Evolutionary conservation across 1,140 invertebrate genomes (phyloP).

Genomic region (Drosophila nikananu): DNA sequence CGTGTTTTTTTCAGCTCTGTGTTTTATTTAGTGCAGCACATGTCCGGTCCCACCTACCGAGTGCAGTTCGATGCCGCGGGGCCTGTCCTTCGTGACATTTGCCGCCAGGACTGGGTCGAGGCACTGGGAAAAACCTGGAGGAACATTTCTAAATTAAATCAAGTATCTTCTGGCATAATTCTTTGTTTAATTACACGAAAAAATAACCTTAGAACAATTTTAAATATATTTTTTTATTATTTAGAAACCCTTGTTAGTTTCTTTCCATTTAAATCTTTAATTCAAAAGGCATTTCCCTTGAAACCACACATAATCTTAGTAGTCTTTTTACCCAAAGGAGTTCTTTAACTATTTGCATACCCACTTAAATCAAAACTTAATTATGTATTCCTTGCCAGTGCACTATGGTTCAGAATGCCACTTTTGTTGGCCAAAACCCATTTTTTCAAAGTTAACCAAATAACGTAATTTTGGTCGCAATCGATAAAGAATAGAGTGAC

Average conservation of each 20-base stretch:
- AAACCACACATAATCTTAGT: background rate
- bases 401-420: too few relatives aligned
- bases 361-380: too few relatives aligned
- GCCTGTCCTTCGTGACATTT: slow-evolving; percentile 30
- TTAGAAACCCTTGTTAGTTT: background rate
- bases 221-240: background rate
- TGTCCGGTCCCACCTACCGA: slow-evolving; percentile 24
- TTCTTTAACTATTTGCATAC: background rate
- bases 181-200: background rate
- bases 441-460: too few relatives aligned
- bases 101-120: slow-evolving; percentile 6
- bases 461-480: too few relatives aligned
- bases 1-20: slow-evolving; percentile 18
- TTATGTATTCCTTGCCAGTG: too few relatives aligned
- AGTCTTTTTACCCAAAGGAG: rapidly evolving
- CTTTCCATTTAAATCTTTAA: too few relatives aligned
- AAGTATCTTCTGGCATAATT: background rate
- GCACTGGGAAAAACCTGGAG: background rate
- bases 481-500: too few relatives aligned
- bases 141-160: too few relatives aligned
- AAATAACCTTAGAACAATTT: background rate
- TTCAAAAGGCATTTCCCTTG: background rate
- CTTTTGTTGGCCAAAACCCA: too few relatives aligned
- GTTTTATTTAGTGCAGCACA: slow-evolving; percentile 48
- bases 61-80: slow-evolving; percentile 16